Conservation (phyloP, 2,888 invertebrate species). For the Eupithecia insigniata region DNA sequence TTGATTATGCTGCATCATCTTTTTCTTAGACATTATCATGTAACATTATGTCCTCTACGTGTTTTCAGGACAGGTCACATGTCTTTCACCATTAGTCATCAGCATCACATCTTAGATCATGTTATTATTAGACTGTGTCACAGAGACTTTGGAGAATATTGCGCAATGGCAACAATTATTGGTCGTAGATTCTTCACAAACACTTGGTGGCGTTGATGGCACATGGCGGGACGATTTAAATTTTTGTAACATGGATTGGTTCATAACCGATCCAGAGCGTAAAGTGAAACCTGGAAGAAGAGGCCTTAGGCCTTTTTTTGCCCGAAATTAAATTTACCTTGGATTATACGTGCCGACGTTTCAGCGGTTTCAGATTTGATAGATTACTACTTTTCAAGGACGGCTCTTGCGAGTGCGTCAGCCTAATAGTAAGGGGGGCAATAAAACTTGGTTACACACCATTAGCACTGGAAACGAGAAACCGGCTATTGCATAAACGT, state of each 20-base stretch:
- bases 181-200: background rate
- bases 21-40: background rate
- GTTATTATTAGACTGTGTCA: conserved; percentile 1
- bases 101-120: background rate
- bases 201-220: background rate
- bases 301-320: no score
- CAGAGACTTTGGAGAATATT: background rate
- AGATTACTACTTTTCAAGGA: background rate
- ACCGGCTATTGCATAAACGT: conserved; percentile 39
- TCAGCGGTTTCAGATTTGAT: background rate
- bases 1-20: background rate
- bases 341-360: background rate
- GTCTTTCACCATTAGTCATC: background rate
- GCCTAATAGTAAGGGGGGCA: background rate
- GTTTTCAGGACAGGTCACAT: background rate
- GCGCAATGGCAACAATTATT: background rate
- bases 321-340: background rate
- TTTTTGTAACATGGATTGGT: background rate
- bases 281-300: background rate
- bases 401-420: background rate
- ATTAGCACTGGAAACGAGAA: conserved; percentile 28
- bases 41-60: background rate
- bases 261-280: background rate
- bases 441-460: conserved; percentile 26
- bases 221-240: background rate